These are phyloP conservation scores for Nephrotoma flavescens DNA, from an alignment of 2,888 invertebrate genomes.

Conservation along the genomic window DNA sequence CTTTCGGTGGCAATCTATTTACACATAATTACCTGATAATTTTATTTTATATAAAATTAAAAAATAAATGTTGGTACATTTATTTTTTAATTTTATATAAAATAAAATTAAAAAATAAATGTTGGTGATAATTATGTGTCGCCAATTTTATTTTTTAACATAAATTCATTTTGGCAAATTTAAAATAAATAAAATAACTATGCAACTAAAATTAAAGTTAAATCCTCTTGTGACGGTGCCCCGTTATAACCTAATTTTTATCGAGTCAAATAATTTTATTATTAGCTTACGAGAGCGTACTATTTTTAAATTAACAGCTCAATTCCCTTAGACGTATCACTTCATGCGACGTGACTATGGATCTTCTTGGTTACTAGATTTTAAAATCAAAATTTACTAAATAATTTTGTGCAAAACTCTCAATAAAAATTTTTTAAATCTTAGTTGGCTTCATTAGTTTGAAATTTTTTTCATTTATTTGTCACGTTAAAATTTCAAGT, in stretches of 20 bases:
- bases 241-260: neutral
- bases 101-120: neutral
- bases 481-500: no score
- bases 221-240: neutral
- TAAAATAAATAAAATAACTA: neutral
- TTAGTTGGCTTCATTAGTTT: no score
- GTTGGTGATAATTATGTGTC: neutral
- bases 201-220: neutral
- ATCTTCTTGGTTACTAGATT: no score
- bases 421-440: no score
- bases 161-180: neutral
- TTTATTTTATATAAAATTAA: neutral
- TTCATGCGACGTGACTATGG: no score
- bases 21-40: no score
- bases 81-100: neutral
- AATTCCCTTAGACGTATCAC: no score
- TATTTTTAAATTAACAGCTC: neutral
- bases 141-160: neutral
- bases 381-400: no score
- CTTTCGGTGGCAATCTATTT: neutral
- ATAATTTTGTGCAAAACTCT: no score
- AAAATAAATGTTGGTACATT: neutral
- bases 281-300: neutral
- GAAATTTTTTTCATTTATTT: no score
- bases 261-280: neutral